Evolutionary conservation across 1,140 invertebrate genomes (phyloP), one percentile per base, ranked within the genome.

Genomic region (Drosophila subobscura): DNA sequence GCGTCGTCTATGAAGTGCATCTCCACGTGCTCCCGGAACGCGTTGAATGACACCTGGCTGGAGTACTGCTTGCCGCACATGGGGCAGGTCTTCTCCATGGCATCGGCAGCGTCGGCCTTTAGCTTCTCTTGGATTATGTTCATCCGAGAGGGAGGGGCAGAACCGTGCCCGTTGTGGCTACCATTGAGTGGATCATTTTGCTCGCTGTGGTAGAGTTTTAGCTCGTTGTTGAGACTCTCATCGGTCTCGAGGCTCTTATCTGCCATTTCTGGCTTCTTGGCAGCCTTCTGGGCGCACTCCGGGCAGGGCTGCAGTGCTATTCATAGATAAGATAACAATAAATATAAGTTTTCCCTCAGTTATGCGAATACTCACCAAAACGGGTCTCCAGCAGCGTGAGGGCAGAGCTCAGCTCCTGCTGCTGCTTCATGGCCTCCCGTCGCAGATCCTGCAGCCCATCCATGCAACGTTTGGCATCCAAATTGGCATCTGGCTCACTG

Each of bases 391-490:
- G 41, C 16, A 72, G 46, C 23, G 92, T 89, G 10, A 94, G 52
- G 20, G 90, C 86, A 23, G 90, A 92, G 45, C 93, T 94, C 14
- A 96, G 92, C 77, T 93, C 93, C 55, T 92, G 92, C 91, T 95
- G 94, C 90, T 96, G 95, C 65, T 93, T 91, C 56, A 93, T 86
- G 44, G 95, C 91, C 61, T 93, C 92, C 66, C 94, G 93, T 65
- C 95, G 95, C 20, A 95, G 92, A 55, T 93, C 91, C 29, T 93
- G 92, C 61, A 96, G 88, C 60, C 94, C 94, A 47, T 94, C 93
- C 74, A 94, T 94, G 78, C 95, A 93, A 51, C 93, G 92, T 65
- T 94, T 94, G 14, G 95, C 92, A 88, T 95, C 94, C 66, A 94
- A 93, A 37, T 94, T 77, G 14, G 94, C 93, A 90, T 94, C 93